These are phyloP conservation scores for Hydropotes inermis DNA, from an alignment of 2,113 vertebrate genomes.

Conservation along the genomic window DNA sequence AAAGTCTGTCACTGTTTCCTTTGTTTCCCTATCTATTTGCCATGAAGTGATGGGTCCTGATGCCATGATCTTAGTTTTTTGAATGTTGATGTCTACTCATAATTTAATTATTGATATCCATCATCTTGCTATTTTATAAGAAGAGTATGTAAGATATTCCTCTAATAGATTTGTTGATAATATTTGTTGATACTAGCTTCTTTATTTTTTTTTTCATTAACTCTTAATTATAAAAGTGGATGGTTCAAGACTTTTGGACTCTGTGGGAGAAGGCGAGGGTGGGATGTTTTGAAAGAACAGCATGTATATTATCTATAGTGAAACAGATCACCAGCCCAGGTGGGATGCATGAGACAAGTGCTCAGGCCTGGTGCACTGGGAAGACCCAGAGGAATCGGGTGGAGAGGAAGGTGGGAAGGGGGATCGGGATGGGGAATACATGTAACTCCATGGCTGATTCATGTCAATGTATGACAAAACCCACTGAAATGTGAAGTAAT, in stretches of 20 bases:
- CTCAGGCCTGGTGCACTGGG: too few species aligned
- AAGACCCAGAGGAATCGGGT: too few species aligned
- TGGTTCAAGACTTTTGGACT: neutral
- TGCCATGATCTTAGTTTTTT: neutral
- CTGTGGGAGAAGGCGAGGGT: too few species aligned
- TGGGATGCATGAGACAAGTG: too few species aligned
- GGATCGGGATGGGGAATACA: too few species aligned
- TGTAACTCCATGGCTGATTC: too few species aligned
- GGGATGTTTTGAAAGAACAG: too few species aligned
- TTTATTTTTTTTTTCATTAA: neutral
- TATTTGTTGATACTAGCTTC: neutral
- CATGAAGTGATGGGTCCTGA: neutral
- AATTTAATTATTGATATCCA: neutral
- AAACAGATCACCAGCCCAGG: too few species aligned
- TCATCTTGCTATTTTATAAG: slow-evolving; percentile 17
- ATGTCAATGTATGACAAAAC: too few species aligned
- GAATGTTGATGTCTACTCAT: neutral
- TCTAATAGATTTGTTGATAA: slow-evolving; percentile 45
- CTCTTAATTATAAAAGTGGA: neutral
- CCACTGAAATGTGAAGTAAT: too few species aligned
- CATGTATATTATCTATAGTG: too few species aligned
- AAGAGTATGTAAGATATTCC: neutral
- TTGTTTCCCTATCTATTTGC: neutral
- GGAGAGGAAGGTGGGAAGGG: too few species aligned
- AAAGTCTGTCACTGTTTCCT: neutral